phyloP scores from a whole-genome alignment of 2,113 vertebrate genomes.

The Cricetomys ansorgei region DNA sequence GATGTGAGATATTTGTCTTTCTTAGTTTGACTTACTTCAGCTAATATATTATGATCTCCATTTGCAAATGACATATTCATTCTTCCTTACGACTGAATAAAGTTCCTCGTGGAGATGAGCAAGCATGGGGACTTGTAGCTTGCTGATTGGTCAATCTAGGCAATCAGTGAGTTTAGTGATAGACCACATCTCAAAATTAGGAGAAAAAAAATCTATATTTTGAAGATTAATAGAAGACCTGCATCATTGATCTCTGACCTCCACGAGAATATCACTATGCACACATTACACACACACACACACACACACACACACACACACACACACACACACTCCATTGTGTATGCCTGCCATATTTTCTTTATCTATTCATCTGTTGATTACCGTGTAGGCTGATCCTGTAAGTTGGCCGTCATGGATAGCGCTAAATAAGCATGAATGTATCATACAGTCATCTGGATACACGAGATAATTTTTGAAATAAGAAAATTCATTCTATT shows the following conservation, averaged over 20 bases:
- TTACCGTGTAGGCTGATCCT: neutral
- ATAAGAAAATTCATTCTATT: slow-evolving; percentile 46
- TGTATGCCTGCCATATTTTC: neutral
- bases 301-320: neutral
- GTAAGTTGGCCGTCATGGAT: neutral
- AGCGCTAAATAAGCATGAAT: neutral
- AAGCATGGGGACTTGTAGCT: neutral
- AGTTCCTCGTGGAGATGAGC: neutral
- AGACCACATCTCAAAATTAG: neutral
- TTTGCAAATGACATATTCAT: neutral
- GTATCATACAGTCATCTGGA: neutral
- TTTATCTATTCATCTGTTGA: neutral
- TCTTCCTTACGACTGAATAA: neutral
- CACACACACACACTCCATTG: neutral
- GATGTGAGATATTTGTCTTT: neutral
- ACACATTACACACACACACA: neutral
- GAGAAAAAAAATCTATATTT: neutral
- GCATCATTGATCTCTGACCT: neutral
- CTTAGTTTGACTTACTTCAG: neutral
- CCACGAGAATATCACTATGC: neutral
- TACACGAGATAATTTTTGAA: neutral
- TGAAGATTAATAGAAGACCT: neutral
- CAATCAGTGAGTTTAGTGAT: neutral
- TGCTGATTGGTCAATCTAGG: neutral
- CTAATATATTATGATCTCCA: neutral